Evolutionary conservation across 2,888 invertebrate genomes (phyloP), one percentile per base, ranked within the genome.

Genomic region (Epicampocera succincta): DNA sequence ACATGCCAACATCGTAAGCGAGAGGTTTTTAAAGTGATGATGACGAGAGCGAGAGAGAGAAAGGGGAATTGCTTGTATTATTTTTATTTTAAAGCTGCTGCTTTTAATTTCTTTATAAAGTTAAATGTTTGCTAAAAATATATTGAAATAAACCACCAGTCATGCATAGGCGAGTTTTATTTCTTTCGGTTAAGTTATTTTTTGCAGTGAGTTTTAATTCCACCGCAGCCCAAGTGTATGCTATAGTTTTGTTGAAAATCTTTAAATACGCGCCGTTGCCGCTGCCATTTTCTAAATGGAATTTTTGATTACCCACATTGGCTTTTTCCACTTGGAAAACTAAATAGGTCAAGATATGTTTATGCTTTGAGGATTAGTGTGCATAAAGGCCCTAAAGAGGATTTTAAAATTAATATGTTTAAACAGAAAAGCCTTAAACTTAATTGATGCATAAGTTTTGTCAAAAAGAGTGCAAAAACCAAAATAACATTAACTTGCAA

Each of bases 251-350:
- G 9, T 68, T 40, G 25, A 66, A n/a, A 2, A 50, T 12, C 12
- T 29, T 54, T 15, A 4, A 54, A 44, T 19, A 29, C 56, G 44
- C 33, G 19, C 33, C 29, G n/a, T 56, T 69, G 44, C 56, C 19
- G n/a, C 56, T 56, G 33, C n/a, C 46, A 33, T 54, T 42, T 11
- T 72, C 42, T 6, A 72, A 72, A 44, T 72, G 29, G 29, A 50
- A 72, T 61, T 72, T 72, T 52, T 72, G 60, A 72, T 72, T 72
- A 72, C 50, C 40, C 61, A 52, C 21, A 48, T 50, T 38, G 46
- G 42, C n/a, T 60, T 54, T 58, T 68, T 68, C 50, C 48, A n/a
- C n/a, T n/a, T n/a, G n/a, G n/a, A n/a, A n/a, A n/a, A n/a, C n/a
- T n/a, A n/a, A n/a, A n/a, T n/a, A n/a, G n/a, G n/a, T n/a, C n/a